Conservation (phyloP, 2,888 invertebrate genomes). For the Drosophila affinis region DNA sequence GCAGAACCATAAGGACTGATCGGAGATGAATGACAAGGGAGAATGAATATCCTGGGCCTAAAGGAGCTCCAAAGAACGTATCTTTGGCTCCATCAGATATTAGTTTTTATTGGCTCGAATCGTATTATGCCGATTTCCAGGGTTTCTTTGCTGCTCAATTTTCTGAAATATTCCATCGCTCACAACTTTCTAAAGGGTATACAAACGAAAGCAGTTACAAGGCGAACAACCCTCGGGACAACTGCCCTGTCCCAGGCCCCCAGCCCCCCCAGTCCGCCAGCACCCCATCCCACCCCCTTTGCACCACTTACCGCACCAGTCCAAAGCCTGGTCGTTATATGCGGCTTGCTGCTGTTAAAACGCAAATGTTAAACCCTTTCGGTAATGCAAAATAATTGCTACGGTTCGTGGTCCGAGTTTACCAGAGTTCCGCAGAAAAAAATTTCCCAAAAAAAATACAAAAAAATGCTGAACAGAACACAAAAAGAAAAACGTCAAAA, state of each 20-base stretch:
- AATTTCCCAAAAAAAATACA: conserved; percentile 3
- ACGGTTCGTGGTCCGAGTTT: conserved; percentile 65
- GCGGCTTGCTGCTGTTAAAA: conserved; percentile 77
- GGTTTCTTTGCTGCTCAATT: background rate
- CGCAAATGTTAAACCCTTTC: conserved; percentile 80
- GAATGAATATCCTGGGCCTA: background rate
- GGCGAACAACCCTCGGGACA: conserved; percentile 69
- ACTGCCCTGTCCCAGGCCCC: conserved; percentile 24
- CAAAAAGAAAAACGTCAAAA: conserved; percentile 49
- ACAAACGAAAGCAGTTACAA: conserved; percentile 71
- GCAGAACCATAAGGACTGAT: background rate
- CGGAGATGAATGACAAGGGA: too few species aligned
- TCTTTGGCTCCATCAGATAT: too few species aligned
- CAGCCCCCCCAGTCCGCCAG: too few species aligned
- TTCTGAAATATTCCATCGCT: background rate
- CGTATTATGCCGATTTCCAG: background rate
- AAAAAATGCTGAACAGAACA: background rate
- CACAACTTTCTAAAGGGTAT: conserved; percentile 31
- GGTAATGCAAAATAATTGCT: conserved; percentile 80
- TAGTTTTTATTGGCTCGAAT: background rate
- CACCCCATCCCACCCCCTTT: conserved; percentile 13
- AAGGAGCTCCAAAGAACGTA: background rate
- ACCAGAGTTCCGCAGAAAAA: conserved; percentile 15
- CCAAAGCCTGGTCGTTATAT: conserved; percentile 55
- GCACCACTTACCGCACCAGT: background rate